phyloP scores from a whole-genome alignment of 2,888 invertebrate genomes.

The Proisotoma minuta region DNA sequence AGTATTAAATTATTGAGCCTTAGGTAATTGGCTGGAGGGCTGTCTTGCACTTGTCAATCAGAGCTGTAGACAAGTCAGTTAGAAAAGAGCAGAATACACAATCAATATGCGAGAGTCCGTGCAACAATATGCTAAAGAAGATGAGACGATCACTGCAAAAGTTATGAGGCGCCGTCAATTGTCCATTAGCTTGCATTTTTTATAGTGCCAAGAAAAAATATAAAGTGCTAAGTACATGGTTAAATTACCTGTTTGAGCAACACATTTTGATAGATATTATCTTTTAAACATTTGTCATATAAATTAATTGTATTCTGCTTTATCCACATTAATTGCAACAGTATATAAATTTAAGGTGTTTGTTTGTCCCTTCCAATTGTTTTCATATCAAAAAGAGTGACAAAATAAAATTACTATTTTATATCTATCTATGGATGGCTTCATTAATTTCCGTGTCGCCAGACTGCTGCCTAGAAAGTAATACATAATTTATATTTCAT shows the following conservation, averaged over 20 bases:
- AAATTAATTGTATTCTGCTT: neutral
- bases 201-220: neutral
- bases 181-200: neutral
- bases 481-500: constrained; percentile 17
- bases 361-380: constrained; percentile 1
- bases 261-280: constrained; percentile 1
- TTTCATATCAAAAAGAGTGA: neutral
- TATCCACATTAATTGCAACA: neutral
- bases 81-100: too few relatives aligned
- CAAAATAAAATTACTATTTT: neutral
- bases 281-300: neutral
- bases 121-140: too few relatives aligned
- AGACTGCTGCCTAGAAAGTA: constrained; percentile 17
- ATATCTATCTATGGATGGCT: neutral
- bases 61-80: too few relatives aligned
- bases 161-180: too few relatives aligned
- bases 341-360: neutral
- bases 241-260: neutral
- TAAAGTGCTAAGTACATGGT: neutral
- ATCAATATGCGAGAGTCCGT: too few relatives aligned
- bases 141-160: too few relatives aligned
- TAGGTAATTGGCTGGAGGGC: too few relatives aligned
- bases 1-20: too few relatives aligned
- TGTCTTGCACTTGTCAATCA: too few relatives aligned
- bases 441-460: constrained; percentile 24